phyloP scores from a whole-genome alignment of 1,140 invertebrate species.

The Heliothis virescens region DNA sequence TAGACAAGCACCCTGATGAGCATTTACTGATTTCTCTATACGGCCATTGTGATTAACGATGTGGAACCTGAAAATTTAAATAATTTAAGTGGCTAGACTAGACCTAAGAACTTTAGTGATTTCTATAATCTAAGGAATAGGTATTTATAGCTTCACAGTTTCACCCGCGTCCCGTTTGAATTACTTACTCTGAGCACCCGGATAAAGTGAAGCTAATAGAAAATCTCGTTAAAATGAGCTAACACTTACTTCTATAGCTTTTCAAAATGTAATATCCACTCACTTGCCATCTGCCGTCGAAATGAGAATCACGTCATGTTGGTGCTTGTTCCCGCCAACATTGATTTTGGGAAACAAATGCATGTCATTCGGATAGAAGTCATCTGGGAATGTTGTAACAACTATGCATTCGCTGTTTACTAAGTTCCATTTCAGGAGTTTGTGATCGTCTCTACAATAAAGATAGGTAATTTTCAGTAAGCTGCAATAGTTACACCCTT shows the following conservation, averaged over 20 bases:
- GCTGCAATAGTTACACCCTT: too few relatives aligned
- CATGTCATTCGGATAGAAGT: conserved; percentile 95
- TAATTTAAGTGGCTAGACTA: too few relatives aligned
- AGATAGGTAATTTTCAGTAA: not conserved
- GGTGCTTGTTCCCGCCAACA: conserved; percentile 88
- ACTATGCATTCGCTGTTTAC: conserved; percentile 91
- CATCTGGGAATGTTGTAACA: conserved; percentile 92
- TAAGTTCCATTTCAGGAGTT: conserved; percentile 95
- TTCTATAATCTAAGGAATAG: too few relatives aligned
- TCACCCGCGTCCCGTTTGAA: too few relatives aligned
- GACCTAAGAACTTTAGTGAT: too few relatives aligned
- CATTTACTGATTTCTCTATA: conserved; percentile 96
- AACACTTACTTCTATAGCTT: not conserved
- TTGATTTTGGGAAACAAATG: conserved; percentile 91
- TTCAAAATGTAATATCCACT: conserved; percentile 57
- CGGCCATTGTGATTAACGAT: conserved; percentile 95
- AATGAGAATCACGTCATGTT: conserved; percentile 94
- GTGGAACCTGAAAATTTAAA: conserved; percentile 92
- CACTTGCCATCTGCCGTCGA: conserved; percentile 95
- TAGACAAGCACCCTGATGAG: conserved; percentile 96
- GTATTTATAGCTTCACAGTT: too few relatives aligned
- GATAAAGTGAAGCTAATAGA: not conserved
- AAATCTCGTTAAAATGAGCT: too few relatives aligned
- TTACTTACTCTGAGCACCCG: not conserved
- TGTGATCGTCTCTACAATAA: conserved; percentile 94